Base-by-base conservation (phyloP, 2,797 vertebrate genomes). In the Dendrocincla tyrannina region DNA sequence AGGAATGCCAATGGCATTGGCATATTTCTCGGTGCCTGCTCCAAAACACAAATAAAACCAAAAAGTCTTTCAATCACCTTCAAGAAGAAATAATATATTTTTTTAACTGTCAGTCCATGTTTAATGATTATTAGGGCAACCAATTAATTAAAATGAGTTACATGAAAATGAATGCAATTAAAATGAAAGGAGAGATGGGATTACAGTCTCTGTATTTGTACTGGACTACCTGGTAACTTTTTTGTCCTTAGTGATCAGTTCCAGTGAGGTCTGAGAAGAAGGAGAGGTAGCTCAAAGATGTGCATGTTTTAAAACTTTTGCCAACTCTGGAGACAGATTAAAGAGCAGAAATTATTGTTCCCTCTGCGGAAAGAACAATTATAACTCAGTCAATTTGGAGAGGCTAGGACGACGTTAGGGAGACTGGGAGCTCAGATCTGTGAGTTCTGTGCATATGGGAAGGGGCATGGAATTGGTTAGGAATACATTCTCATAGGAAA, bases 121-220 rank as follows among this genome's bases (percentile, higher is more conserved):
- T 96, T 80, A 91, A 94, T 63, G 60, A 87, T 87, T 90, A 84
- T 87, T 94, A 87, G 32, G 75, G 35, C 33, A 62, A 75, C n/a
- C 46, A 81, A 75, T 89, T 95, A 85, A 94, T 89, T 92, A 92
- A 80, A 93, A 78, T 72, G 17, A 93, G 58, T 10, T 67, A 32
- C 39, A 50, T 35, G 62, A 78, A 95, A 91, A 89, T 63, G 47
- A 82, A 73, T 82, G 72, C 89, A 89, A 91, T 85, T 95, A 90
- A 92, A 96, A 91, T 44, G 39, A 93, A 93, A 64, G 0, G 1
- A 87, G 81, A 82, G 27, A 56, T 76, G 52, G 55, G 74, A 91
- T 93, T 95, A 92, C 28, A 87, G 39, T 6, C 22, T 93, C 55
- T 81, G 14, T 66, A 35, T 78, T 93, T 75, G 5, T 35, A 16